Conservation (phyloP, 2,888 invertebrate genomes). For the Catotricha subobsoleta region DNA sequence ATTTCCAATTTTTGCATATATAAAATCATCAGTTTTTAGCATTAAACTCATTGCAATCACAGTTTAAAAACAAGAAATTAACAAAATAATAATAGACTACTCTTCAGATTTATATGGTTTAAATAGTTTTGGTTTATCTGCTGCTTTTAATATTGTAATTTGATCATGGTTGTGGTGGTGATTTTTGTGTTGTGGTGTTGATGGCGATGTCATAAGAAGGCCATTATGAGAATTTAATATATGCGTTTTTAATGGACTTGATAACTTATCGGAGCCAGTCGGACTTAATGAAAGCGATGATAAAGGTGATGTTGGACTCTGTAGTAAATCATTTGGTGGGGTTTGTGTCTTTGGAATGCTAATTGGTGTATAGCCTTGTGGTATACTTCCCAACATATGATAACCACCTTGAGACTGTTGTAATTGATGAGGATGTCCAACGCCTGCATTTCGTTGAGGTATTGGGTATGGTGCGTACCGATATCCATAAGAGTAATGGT, state of each 20-base stretch:
- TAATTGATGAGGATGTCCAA: slow-evolving; percentile 32
- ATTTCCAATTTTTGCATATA: no score
- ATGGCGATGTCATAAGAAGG: slow-evolving; percentile 21
- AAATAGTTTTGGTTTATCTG: slow-evolving; percentile 45
- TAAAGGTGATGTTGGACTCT: slow-evolving; percentile 27
- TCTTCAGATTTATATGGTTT: slow-evolving; percentile 49
- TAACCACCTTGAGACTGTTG: slow-evolving; percentile 16
- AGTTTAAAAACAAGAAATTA: no score
- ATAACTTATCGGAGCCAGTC: slow-evolving; percentile 26
- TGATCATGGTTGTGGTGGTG: background rate
- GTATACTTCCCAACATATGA: slow-evolving; percentile 20
- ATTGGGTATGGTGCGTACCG: slow-evolving; percentile 35
- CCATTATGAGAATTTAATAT: slow-evolving; percentile 14
- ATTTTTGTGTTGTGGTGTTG: slow-evolving; percentile 2
- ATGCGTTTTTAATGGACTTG: background rate
- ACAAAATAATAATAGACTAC: no score
- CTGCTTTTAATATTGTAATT: slow-evolving; percentile 10
- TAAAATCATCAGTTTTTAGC: no score
- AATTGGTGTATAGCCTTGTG: slow-evolving; percentile 16
- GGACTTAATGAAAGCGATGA: slow-evolving; percentile 25
- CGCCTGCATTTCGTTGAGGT: slow-evolving; percentile 30
- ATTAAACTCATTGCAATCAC: no score
- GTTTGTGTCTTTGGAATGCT: slow-evolving; percentile 26
- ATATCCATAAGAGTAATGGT: slow-evolving; percentile 29
- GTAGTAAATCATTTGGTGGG: slow-evolving; percentile 25